These are phyloP conservation scores for Poeciliopsis paucimaculata DNA, from an alignment of 2,797 vertebrate species.

Conservation along the genomic window DNA sequence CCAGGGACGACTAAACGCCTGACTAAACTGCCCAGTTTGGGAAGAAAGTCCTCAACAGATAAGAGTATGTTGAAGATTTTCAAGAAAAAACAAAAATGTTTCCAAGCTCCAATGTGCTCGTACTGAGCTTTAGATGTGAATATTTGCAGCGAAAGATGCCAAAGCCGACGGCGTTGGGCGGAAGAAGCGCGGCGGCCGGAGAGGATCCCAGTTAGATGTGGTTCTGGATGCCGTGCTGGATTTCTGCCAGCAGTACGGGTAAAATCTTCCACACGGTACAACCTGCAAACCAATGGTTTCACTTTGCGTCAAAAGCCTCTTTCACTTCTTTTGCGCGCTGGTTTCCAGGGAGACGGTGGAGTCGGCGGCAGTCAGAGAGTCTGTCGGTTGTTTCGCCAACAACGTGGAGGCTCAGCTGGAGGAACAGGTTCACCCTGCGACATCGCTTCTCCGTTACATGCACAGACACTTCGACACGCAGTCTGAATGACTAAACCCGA, in stretches of 20 bases:
- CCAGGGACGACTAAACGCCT: conserved; percentile 30
- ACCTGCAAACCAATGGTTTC: neutral
- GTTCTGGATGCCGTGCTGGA: conserved; percentile 61
- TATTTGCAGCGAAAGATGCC: conserved; percentile 22
- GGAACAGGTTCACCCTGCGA: conserved; percentile 59
- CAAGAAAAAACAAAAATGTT: neutral
- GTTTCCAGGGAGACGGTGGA: conserved; percentile 62
- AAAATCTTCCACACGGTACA: neutral
- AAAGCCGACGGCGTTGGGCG: neutral
- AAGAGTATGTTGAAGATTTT: neutral
- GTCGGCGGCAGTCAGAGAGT: conserved; percentile 43
- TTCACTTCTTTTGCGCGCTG: neutral
- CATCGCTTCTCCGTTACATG: neutral
- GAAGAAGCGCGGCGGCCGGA: neutral
- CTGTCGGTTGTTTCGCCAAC: conserved; percentile 54
- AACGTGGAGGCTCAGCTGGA: conserved; percentile 55
- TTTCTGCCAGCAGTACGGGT: conserved; percentile 69
- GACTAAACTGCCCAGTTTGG: neutral
- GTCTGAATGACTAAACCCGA: too few relatives aligned
- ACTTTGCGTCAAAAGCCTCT: neutral
- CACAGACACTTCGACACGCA: neutral
- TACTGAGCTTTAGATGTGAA: neutral
- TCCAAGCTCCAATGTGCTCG: neutral
- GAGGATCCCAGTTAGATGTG: conserved; percentile 50
- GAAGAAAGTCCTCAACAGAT: conserved; percentile 46